These are phyloP conservation scores for Tenebrio molitor DNA, from an alignment of 1,140 invertebrate genomes.

Conservation along the genomic window DNA sequence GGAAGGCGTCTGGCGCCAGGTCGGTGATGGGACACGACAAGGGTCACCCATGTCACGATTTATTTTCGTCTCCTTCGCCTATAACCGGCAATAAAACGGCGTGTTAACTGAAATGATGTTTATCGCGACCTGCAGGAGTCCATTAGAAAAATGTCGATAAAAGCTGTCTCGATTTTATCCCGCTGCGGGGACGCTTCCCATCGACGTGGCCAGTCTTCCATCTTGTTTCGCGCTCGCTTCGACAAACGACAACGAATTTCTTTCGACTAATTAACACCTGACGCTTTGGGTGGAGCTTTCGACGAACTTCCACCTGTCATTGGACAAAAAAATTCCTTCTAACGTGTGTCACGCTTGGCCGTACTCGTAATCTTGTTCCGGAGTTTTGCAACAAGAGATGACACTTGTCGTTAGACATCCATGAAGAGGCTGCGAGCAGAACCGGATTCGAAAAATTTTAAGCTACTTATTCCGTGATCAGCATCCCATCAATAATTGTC, in stretches of 20 bases:
- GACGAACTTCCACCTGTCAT: neutral
- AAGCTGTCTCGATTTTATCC: neutral
- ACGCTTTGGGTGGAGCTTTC: slow-evolving; percentile 13
- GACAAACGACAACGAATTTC: neutral
- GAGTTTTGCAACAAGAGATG: too few relatives aligned
- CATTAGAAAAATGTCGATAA: slow-evolving; percentile 19
- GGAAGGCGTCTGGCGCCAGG: slow-evolving; percentile 31
- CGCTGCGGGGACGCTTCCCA: too few relatives aligned
- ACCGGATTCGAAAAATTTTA: too few relatives aligned
- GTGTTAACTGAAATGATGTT: slow-evolving; percentile 42
- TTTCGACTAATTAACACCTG: slow-evolving; percentile 3
- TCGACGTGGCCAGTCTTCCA: neutral
- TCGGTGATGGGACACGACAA: slow-evolving; percentile 43
- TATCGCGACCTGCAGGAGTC: slow-evolving; percentile 34
- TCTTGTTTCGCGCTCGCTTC: neutral
- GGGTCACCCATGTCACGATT: slow-evolving; percentile 45
- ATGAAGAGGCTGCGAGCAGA: too few relatives aligned
- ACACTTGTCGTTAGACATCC: too few relatives aligned
- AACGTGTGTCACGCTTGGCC: slow-evolving; percentile 18
- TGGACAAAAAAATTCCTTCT: slow-evolving; percentile 12
- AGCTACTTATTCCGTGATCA: too few relatives aligned
- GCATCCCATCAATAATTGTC: too few relatives aligned
- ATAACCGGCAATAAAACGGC: slow-evolving; percentile 45
- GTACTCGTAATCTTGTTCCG: too few relatives aligned
- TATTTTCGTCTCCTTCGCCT: slow-evolving; percentile 42